phyloP scores from a whole-genome alignment of 2,888 invertebrate genomes.

The Pristionchus maxplancki region DNA sequence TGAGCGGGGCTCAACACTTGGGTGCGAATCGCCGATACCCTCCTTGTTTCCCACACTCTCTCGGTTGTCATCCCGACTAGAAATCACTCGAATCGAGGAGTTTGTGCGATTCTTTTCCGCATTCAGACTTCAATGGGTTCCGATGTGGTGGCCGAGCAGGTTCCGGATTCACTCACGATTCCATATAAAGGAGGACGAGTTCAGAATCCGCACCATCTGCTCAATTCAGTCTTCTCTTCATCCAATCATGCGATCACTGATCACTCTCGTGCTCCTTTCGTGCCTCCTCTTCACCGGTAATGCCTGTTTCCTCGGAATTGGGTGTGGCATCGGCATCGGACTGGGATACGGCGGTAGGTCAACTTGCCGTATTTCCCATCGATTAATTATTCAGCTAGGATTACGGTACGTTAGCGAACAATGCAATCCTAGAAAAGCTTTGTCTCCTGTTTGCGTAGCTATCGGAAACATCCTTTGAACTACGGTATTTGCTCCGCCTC shows the following conservation, averaged over 20 bases:
- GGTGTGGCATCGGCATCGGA: conserved; percentile 41
- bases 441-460: too few relatives aligned
- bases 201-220: neutral
- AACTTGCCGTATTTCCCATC: neutral
- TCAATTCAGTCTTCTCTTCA: neutral
- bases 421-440: too few relatives aligned
- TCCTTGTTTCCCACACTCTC: neutral
- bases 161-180: neutral
- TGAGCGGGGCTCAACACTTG: neutral
- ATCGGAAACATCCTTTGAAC: too few relatives aligned
- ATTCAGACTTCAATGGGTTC: neutral
- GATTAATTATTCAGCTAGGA: neutral
- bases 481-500: too few relatives aligned
- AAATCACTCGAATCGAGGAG: neutral
- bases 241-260: neutral
- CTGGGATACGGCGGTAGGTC: conserved; percentile 7
- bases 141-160: neutral
- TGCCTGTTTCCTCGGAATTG: conserved; percentile 50
- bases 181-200: neutral
- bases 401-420: neutral
- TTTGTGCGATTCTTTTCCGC: too few relatives aligned
- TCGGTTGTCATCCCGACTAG: neutral
- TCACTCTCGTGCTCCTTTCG: neutral
- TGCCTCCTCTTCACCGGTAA: conserved; percentile 13
- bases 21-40: neutral